Conservation (phyloP, 2,888 invertebrate species). For the Gandaritis pyraliata region DNA sequence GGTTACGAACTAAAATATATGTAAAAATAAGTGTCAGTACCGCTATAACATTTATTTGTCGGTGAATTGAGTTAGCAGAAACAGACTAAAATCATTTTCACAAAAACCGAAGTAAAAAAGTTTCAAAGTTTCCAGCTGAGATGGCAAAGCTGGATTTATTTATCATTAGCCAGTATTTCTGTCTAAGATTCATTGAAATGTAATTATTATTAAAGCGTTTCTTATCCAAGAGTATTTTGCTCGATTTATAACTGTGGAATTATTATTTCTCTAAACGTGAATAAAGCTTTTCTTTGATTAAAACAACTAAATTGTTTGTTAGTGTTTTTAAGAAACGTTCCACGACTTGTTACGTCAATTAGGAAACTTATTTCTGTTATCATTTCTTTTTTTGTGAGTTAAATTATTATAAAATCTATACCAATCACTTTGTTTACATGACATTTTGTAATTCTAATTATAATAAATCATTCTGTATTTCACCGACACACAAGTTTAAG, state of each 20-base stretch:
- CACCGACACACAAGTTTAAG: too few species aligned
- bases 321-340: too few species aligned
- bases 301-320: background rate
- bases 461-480: too few species aligned
- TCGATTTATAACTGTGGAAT: slow-evolving; percentile 4
- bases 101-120: slow-evolving; percentile 4
- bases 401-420: too few species aligned
- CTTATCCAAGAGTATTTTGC: slow-evolving; percentile 5
- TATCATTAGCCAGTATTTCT: slow-evolving; percentile 17
- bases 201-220: slow-evolving; percentile 10
- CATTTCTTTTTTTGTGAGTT: too few species aligned
- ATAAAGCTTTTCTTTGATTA: background rate
- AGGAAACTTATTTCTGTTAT: too few species aligned
- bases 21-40: background rate
- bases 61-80: slow-evolving; percentile 1
- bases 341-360: too few species aligned
- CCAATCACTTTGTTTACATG: too few species aligned
- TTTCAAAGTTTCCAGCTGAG: slow-evolving; percentile 5
- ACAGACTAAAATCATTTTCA: background rate
- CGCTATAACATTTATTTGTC: background rate
- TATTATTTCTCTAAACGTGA: background rate
- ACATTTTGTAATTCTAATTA: too few species aligned
- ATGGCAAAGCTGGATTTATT: slow-evolving; percentile 19
- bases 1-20: too few species aligned
- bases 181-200: slow-evolving; percentile 7